Evolutionary conservation across 2,113 vertebrate species (phyloP), one percentile per base, ranked within the genome.

Genomic region (Terrapene triunguis): DNA sequence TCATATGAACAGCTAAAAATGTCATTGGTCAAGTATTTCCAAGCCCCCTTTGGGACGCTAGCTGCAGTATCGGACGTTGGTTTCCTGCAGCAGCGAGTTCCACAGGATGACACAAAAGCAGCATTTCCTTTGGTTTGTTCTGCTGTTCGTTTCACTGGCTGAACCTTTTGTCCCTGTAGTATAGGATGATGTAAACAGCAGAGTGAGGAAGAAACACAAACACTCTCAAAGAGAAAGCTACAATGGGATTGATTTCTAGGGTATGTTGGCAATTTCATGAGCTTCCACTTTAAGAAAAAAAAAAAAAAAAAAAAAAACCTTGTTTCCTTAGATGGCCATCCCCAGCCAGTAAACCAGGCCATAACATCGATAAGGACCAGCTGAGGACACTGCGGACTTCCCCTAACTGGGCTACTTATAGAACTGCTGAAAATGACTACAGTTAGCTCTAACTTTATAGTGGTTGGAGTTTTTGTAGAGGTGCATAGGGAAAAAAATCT

Each of bases 211-310:
- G 38, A 78, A 69, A 35, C 47, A 80, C 21, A 0, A 82, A 80
- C 1, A 5, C 44, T 74, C n/a, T n/a, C 0, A 80, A 51, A 7
- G 10, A 6, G 3, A 27, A 51, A 80, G 84, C 84, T 27, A 76
- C 74, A 76, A 10, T 25, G 17, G 69, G 74, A 54, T n/a, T 59
- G 85, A 83, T 24, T 82, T 80, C 50, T 7, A 50, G 79, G 32
- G 69, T 1, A 59, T 11, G 19, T 0, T 0, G 78, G 44, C n/a
- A 35, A 2, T 32, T 0, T 3, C 3, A 17, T 53, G 50, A 19
- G 42, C 59, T 14, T n/a, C 16, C 74, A 93, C 59, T 13, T 0
- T 0, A 51, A 38, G 65, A 38, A 25, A 78, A 47, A 27, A 12
- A 10, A 5, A 51, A 32, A n/a, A n/a, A n/a, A n/a, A 65, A n/a